Base-by-base conservation (phyloP, 1,140 invertebrate genomes). In the Zaprionus camerounensis region DNA sequence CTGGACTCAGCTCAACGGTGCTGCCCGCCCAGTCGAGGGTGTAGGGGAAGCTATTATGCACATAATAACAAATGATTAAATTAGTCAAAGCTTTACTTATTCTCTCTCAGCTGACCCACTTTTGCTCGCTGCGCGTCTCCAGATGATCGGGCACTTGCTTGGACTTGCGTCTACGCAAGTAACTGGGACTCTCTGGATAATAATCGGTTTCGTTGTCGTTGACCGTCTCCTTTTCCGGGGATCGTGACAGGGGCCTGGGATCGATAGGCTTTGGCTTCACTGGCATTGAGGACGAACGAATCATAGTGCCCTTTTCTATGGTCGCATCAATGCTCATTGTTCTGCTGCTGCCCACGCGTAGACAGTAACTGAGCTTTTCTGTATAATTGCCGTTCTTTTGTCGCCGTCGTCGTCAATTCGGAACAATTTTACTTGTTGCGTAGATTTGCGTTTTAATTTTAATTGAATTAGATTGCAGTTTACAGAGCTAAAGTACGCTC, bases 381-480 rank as follows among this genome's bases (percentile, higher is more conserved):
- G 65, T 86, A 67, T 86, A 86, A 86, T 86, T 86, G 83, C 41
- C 64, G 59, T 58, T 36, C 22, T 59, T 17, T 59, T 34, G 28
- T 59, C 24, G 22, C 3, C 22, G 24, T 22, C 31, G 17, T 53
- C 34, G 46, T 53, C 34, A 80, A 83, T 69, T 74, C 70, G 84
- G 70, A 79, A 69, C 84, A 88, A 87, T 87, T 86, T 81, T 67
- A 76, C 76, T 87, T 77, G 68, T 70, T 49, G 72, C 69, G 76
- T 86, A 87, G 80, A 87, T 88, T 78, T 87, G 75, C 85, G 85
- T 84, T 88, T 88, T 84, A 88, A 88, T 84, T 88, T 88, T 84
- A 88, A 88, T 88, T 88, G 78, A 88, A 88, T 88, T 88, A 91
- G 68, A 74, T 80, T 85, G 81, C 78, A 82, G 56, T 64, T 46